Evolutionary conservation across 2,113 vertebrate genomes (phyloP).

Genomic region (Ahaetulla prasina): DNA sequence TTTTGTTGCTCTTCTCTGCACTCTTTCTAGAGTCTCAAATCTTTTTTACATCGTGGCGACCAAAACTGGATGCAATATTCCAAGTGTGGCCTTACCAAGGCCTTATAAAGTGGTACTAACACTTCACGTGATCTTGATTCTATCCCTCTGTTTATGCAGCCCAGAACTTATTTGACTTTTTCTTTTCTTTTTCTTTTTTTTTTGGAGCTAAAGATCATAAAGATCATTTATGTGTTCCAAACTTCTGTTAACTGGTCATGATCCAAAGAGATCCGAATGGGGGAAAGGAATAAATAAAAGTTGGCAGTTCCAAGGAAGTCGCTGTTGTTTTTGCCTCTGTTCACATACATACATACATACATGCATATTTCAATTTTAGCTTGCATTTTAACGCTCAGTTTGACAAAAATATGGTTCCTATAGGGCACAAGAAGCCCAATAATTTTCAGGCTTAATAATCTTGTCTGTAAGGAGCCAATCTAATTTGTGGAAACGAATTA

Average conservation of each 20-base stretch:
- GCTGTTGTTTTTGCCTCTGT: background rate
- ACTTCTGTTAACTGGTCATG: background rate
- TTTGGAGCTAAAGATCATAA: background rate
- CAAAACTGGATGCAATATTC: no score
- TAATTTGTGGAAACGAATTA: constrained; percentile 67
- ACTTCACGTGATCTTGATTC: no score
- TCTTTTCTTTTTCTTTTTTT: no score
- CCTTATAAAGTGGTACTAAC: no score
- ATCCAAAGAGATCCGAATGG: background rate
- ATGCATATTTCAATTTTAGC: background rate
- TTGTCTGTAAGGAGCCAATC: constrained; percentile 62
- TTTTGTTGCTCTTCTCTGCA: no score
- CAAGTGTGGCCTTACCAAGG: no score
- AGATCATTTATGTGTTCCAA: background rate
- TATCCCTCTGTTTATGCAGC: no score
- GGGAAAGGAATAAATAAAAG: background rate
- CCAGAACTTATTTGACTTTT: no score
- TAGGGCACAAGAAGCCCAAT: constrained; percentile 49
- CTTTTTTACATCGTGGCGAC: no score
- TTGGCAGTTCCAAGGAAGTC: background rate
- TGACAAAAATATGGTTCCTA: constrained; percentile 42
- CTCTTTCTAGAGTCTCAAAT: no score
- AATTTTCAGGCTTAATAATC: constrained; percentile 67
- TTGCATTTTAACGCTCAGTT: constrained; percentile 35
- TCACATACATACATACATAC: background rate